A percentile compares a stretch with the other conserved stretches of the same genome.
phyloP scores from a whole-genome alignment of 2,888 invertebrate species.

The Agrilus mali region DNA sequence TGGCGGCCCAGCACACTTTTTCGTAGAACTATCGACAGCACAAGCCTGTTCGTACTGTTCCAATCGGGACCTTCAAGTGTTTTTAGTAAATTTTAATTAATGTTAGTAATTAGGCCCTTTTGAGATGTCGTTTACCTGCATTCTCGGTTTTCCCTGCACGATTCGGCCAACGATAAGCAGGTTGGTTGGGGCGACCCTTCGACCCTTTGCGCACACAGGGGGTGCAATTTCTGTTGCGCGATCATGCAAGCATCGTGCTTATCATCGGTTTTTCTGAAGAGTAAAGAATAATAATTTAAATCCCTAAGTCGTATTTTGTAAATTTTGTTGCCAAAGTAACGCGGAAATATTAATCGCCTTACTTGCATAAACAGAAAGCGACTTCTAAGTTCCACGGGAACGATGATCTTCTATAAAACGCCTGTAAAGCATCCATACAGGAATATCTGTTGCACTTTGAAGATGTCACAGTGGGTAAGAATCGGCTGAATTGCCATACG shows the following conservation, averaged over 20 bases:
- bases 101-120: too few relatives aligned
- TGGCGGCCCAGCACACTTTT: constrained; percentile 77
- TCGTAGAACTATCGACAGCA: constrained; percentile 80
- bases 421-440: constrained; percentile 77
- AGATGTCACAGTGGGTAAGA: constrained; percentile 67
- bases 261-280: constrained; percentile 69
- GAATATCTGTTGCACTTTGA: constrained; percentile 69
- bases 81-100: constrained; percentile 1
- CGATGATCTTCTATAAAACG: constrained; percentile 70
- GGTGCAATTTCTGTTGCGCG: constrained; percentile 82
- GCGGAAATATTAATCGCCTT: constrained; percentile 35
- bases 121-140: too few relatives aligned
- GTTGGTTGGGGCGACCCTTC: constrained; percentile 59
- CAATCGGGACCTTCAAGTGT: constrained; percentile 50
- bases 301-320: too few relatives aligned
- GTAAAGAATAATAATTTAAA: constrained; percentile 15
- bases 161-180: constrained; percentile 73
- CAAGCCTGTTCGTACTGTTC: constrained; percentile 86
- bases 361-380: constrained; percentile 90
- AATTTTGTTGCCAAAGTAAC: too few relatives aligned
- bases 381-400: constrained; percentile 78
- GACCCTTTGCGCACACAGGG: constrained; percentile 70
- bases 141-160: constrained; percentile 67
- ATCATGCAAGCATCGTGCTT: constrained; percentile 78
- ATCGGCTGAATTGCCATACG: constrained; percentile 70